Percentiles rank a stretch among this genome's conserved stretches.
phyloP scores from a whole-genome alignment of 2,797 vertebrate genomes.

The Myripristis jacobus region DNA sequence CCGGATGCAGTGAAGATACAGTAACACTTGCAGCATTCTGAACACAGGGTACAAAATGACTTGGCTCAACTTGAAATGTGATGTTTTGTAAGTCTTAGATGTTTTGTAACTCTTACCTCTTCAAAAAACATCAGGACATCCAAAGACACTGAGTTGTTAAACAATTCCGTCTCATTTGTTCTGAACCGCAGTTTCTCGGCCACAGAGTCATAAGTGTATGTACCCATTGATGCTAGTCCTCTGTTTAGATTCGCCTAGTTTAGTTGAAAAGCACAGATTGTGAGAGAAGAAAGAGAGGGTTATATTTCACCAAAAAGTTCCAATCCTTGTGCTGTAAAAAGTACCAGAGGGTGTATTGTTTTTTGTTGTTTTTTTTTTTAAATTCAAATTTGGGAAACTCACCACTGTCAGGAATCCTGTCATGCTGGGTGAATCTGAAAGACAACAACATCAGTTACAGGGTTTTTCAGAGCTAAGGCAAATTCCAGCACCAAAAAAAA shows the following conservation, averaged over 20 bases:
- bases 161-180: conserved; percentile 66
- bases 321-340: background rate
- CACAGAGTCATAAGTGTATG: conserved; percentile 78
- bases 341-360: too few relatives aligned
- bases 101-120: conserved; percentile 76
- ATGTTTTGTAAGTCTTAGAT: background rate
- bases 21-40: background rate
- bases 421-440: conserved; percentile 80
- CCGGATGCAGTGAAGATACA: background rate
- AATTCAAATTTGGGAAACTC: too few relatives aligned
- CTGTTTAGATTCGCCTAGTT: conserved; percentile 65
- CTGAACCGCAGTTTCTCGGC: conserved; percentile 80
- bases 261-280: conserved; percentile 19
- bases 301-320: background rate
- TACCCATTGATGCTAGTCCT: conserved; percentile 61
- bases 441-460: conserved; percentile 23
- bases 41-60: background rate
- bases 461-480: background rate
- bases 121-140: conserved; percentile 83
- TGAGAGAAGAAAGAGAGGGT: conserved; percentile 16
- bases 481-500: background rate
- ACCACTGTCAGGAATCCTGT: conserved; percentile 74
- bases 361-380: too few relatives aligned
- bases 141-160: conserved; percentile 68
- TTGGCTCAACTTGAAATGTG: background rate